Evolutionary conservation across 2,888 invertebrate genomes (phyloP).

Genomic region (Stenurella melanura): DNA sequence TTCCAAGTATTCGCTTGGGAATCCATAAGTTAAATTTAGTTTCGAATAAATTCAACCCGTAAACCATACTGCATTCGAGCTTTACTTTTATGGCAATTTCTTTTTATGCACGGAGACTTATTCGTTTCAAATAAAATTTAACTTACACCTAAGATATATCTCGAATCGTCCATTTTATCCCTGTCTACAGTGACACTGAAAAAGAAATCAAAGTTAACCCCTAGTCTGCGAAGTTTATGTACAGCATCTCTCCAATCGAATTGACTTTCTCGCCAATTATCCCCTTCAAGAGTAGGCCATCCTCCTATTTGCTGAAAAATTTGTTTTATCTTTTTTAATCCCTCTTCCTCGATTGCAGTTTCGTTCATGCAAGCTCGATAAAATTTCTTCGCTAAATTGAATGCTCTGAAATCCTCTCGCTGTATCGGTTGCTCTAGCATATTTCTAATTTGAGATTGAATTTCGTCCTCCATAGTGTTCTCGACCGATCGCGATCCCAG

Average conservation of each 20-base stretch:
- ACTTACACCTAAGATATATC: conserved; percentile 67
- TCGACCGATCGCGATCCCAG: conserved; percentile 55
- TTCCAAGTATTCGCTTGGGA: not conserved
- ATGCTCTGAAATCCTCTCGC: conserved; percentile 51
- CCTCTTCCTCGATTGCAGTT: conserved; percentile 64
- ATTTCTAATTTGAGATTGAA: conserved; percentile 61
- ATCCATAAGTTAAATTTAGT: not conserved
- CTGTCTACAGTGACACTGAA: conserved; percentile 63
- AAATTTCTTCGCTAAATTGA: conserved; percentile 64
- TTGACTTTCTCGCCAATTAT: conserved; percentile 71
- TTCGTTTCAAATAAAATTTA: conserved; percentile 38
- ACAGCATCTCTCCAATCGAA: conserved; percentile 69
- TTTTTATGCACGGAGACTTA: conserved; percentile 8
- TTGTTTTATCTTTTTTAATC: conserved; percentile 64
- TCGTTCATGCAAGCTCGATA: conserved; percentile 69
- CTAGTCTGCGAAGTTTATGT: conserved; percentile 65
- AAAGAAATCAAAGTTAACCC: conserved; percentile 68
- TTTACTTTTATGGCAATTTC: conserved; percentile 7
- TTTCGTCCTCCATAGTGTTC: conserved; percentile 60
- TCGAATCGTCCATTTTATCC: conserved; percentile 61
- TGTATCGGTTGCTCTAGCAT: conserved; percentile 60
- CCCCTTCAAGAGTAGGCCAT: conserved; percentile 77
- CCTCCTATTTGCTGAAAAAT: conserved; percentile 75
- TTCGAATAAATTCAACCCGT: conserved; percentile 8
- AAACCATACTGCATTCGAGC: not conserved